Base-by-base conservation (phyloP, 2,113 vertebrate genomes). In the Heliornis fulica region DNA sequence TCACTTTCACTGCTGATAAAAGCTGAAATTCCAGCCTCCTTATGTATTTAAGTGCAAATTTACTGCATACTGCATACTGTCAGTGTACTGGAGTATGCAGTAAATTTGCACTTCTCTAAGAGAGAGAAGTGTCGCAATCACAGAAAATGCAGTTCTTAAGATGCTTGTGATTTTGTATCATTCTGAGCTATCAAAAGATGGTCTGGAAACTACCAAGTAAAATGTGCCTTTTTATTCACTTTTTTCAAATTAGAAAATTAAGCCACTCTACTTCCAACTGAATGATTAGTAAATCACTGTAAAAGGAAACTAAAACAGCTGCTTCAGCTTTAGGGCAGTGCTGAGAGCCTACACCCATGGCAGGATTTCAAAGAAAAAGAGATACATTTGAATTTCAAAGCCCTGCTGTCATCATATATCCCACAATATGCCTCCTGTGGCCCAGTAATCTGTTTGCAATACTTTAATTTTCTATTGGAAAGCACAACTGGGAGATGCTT, bases 371-470 rank as follows among this genome's bases (percentile, higher is more conserved):
- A 95, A 97, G 89, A 93, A 90, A 95, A 93, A 91, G 69, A 90
- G 34, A 78, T 90, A 61, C 80, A 97, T 97, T 97, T 96, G 91
- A 97, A 96, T 97, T 96, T 97, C 96, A 96, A 97, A 97, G 96
- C 81, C 38, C 78, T 88, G 86, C 83, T 95, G 93, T 92, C 94
- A 93, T 95, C 75, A 10, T 87, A 41, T 92, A 84, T 90, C 76
- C 95, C 85, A 88, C 89, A 95, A 80, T 94, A 38, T 94, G 93
- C 92, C 86, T 95, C 91, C 94, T 94, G 93, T 86, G 91, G 79
- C 84, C 70, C 60, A 89, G 74, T 96, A 94, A 96, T 95, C 94
- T 94, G 87, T 94, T 97, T 93, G 91, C 88, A 97, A 70, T 96
- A 90, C 91, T 96, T 95, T 75, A 90, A 92, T 96, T 96, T 97